phyloP scores from a whole-genome alignment of 2,113 vertebrate genomes.

The Hippocampus zosterae region DNA sequence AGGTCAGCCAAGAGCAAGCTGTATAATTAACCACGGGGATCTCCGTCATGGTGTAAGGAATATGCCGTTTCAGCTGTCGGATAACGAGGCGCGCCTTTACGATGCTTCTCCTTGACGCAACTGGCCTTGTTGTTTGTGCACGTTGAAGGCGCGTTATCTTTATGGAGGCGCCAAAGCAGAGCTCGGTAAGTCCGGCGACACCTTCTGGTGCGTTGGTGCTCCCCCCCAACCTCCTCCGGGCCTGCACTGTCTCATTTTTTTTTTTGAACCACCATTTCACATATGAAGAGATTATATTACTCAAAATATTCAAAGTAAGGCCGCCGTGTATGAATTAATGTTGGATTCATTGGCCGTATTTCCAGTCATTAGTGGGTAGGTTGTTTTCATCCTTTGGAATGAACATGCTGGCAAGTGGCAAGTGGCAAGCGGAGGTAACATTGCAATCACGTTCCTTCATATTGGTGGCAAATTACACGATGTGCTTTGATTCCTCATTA shows the following conservation, averaged over 20 bases:
- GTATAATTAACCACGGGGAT: constrained; percentile 72
- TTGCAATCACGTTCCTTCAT: background rate
- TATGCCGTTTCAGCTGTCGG: constrained; percentile 60
- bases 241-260: background rate
- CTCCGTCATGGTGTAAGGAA: constrained; percentile 71
- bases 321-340: background rate
- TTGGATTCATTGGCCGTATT: too few species aligned
- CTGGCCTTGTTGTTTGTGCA: background rate
- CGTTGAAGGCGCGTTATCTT: background rate
- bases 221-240: background rate
- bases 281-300: background rate
- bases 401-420: too few species aligned
- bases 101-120: background rate
- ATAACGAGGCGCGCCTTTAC: constrained; percentile 63
- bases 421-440: too few species aligned
- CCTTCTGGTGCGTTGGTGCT: background rate
- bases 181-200: background rate
- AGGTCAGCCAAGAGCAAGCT: constrained; percentile 65
- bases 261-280: background rate
- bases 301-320: background rate
- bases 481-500: background rate
- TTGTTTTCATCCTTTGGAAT: too few species aligned
- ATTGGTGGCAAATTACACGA: background rate
- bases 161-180: constrained; percentile 15
- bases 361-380: too few species aligned